These are phyloP conservation scores for human (Homo sapiens) DNA, from an alignment of 2,113 vertebrate genomes.

Conservation along the genomic window GRCh38 chr6:88749001-88749500, in stretches of 20 bases:
- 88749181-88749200: neutral
- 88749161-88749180: neutral
- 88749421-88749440: neutral
- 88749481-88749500: neutral
- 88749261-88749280: neutral
- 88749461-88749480: neutral
- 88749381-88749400: neutral
- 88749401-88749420: neutral
- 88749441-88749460: neutral
- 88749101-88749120: neutral
- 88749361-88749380: neutral
- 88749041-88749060: neutral
- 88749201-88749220: neutral
- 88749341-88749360: neutral
- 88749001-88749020: neutral
- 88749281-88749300: neutral
- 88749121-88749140: neutral
- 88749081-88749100: neutral
- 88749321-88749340: neutral
- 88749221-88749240: neutral
- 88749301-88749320: neutral
- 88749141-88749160: neutral
- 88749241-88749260: neutral
- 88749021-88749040: neutral
- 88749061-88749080: neutral